phyloP scores from a whole-genome alignment of 2,888 invertebrate species.

The Netelia inedita region DNA sequence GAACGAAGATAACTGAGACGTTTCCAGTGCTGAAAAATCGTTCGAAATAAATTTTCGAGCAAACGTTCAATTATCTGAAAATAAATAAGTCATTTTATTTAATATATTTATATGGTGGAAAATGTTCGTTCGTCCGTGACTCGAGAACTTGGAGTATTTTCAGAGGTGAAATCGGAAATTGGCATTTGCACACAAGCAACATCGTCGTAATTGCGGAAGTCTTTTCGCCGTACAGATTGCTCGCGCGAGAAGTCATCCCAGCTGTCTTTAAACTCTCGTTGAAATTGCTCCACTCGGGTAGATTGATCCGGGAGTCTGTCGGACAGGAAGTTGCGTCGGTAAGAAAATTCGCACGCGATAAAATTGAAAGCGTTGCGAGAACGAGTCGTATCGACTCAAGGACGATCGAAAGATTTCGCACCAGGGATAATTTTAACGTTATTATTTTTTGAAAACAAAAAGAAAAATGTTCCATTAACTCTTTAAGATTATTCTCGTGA shows the following conservation, averaged over 20 bases:
- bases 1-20: background rate
- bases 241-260: background rate
- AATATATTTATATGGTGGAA: background rate
- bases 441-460: background rate
- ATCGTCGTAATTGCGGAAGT: slow-evolving; percentile 49
- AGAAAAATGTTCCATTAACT: background rate
- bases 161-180: slow-evolving; percentile 57
- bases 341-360: background rate
- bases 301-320: slow-evolving; percentile 1
- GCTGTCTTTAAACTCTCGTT: slow-evolving; percentile 9
- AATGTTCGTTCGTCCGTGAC: background rate
- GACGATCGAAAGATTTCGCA: background rate
- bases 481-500: too few relatives aligned
- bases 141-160: background rate
- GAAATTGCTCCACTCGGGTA: background rate
- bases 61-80: background rate
- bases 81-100: background rate
- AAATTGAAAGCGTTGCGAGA: background rate
- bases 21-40: background rate
- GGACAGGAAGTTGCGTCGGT: background rate
- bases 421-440: background rate
- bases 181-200: slow-evolving; percentile 15
- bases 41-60: background rate
- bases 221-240: background rate
- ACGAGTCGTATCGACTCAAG: background rate